These are phyloP conservation scores for Mungos mungo DNA, from an alignment of 2,113 vertebrate species.

Conservation along the genomic window DNA sequence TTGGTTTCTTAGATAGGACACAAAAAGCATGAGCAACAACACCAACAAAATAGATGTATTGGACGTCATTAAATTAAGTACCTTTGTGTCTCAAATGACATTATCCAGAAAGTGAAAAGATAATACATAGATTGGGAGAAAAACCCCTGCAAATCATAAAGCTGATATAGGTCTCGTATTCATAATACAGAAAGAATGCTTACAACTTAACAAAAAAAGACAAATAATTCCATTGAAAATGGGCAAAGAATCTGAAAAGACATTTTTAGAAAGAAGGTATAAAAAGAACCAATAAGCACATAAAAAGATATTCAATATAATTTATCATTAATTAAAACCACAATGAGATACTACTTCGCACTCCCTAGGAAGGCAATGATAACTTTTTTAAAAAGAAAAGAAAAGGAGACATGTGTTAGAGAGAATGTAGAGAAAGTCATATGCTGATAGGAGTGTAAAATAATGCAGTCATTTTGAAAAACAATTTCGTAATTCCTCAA, in stretches of 20 bases:
- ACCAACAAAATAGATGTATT: neutral
- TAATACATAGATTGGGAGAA: neutral
- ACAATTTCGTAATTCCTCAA: neutral
- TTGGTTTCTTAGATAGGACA: neutral
- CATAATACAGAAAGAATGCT: neutral
- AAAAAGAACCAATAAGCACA: neutral
- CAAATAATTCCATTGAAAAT: neutral
- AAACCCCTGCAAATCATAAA: neutral
- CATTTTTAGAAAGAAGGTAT: neutral
- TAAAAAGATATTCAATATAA: neutral
- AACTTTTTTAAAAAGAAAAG: neutral
- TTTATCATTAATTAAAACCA: neutral
- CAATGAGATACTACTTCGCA: neutral
- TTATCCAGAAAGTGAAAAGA: neutral
- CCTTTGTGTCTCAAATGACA: neutral
- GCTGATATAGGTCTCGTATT: neutral
- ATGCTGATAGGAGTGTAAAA: neutral
- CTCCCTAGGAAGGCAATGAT: neutral
- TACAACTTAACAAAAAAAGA: neutral
- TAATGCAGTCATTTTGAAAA: neutral
- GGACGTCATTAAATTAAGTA: neutral
- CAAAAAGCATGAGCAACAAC: neutral
- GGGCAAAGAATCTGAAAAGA: neutral
- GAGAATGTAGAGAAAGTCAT: neutral
- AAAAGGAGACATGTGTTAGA: neutral